These are phyloP conservation scores for Nerophis lumbriciformis DNA, from an alignment of 2,113 vertebrate species.

Conservation along the genomic window DNA sequence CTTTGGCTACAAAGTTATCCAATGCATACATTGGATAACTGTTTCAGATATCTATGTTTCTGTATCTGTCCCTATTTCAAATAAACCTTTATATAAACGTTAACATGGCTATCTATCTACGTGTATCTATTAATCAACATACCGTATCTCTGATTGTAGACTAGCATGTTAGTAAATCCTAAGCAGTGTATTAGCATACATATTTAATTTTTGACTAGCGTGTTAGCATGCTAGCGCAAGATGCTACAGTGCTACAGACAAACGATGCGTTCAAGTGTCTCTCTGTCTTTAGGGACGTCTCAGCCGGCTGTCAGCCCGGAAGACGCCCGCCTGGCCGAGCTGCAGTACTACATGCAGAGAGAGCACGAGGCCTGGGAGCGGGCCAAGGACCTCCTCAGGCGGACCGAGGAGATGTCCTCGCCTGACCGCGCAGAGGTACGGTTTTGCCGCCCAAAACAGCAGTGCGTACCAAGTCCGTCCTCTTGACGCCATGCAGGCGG, in stretches of 20 bases:
- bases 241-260: too few relatives aligned
- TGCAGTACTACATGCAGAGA: slow-evolving; percentile 54
- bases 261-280: background rate
- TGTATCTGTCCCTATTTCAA: too few relatives aligned
- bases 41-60: too few relatives aligned
- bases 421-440: slow-evolving; percentile 57
- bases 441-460: background rate
- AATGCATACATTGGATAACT: too few relatives aligned
- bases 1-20: too few relatives aligned
- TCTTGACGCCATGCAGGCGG: slow-evolving; percentile 35
- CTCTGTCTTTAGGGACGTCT: slow-evolving; percentile 25
- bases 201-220: background rate
- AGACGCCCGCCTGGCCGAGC: slow-evolving; percentile 43
- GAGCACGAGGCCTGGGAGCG: slow-evolving; percentile 45
- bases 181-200: background rate
- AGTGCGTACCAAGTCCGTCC: too few relatives aligned
- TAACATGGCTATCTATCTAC: too few relatives aligned
- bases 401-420: slow-evolving; percentile 49
- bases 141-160: background rate
- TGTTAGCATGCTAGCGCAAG: background rate
- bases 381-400: slow-evolving; percentile 57
- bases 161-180: background rate
- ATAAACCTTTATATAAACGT: too few relatives aligned
- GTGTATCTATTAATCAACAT: too few relatives aligned
- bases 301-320: background rate